Evolutionary conservation across 2,888 invertebrate genomes (phyloP).

Genomic region (Lepidochitona cinerea): DNA sequence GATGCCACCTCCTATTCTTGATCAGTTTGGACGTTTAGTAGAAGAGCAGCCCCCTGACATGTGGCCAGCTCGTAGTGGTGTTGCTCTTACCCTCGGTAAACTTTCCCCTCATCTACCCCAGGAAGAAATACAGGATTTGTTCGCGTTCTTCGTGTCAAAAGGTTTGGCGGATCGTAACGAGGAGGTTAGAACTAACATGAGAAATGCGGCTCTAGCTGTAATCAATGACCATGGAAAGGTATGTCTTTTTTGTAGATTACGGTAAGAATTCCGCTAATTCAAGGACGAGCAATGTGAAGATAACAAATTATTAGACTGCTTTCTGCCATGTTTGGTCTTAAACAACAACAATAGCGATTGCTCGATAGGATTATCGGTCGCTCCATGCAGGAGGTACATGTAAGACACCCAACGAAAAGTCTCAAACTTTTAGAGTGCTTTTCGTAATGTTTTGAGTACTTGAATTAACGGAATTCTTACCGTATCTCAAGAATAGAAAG

Average conservation of each 20-base stretch:
- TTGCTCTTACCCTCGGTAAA: constrained; percentile 85
- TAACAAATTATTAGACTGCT: no score
- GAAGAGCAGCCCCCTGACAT: constrained; percentile 85
- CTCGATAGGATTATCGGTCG: no score
- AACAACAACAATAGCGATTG: no score
- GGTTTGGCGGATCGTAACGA: constrained; percentile 90
- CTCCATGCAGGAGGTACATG: no score
- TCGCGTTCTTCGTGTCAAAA: constrained; percentile 78
- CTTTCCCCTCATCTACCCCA: constrained; percentile 82
- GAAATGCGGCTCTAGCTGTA: constrained; percentile 91
- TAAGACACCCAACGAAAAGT: no score
- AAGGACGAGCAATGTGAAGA: no score
- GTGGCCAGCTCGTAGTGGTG: constrained; percentile 92
- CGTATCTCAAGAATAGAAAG: no score
- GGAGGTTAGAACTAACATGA: constrained; percentile 89
- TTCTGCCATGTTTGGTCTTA: no score
- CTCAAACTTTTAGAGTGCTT: no score
- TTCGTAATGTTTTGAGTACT: no score
- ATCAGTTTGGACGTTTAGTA: constrained; percentile 92
- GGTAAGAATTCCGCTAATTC: no score
- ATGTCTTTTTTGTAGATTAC: constrained; percentile 7
- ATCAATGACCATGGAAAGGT: constrained; percentile 95
- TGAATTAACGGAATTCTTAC: no score
- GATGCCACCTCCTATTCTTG: constrained; percentile 75
- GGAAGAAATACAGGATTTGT: constrained; percentile 77